phyloP scores from a whole-genome alignment of 2,113 vertebrate genomes.

The Edolisoma coerulescens region DNA sequence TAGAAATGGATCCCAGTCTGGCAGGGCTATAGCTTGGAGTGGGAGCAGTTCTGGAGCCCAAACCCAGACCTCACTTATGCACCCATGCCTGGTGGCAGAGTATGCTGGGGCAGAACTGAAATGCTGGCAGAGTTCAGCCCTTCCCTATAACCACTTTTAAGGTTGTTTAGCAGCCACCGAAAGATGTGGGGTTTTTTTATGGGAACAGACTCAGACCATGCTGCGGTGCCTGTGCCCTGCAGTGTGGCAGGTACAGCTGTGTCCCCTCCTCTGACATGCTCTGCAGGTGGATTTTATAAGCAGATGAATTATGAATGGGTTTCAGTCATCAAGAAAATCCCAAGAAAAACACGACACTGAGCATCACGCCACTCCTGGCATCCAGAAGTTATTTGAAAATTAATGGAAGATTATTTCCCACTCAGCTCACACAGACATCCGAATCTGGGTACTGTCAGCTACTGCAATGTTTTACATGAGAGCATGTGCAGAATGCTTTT shows the following conservation, averaged over 20 bases:
- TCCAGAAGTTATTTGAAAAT: neutral
- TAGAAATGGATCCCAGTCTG: neutral
- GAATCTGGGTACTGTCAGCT: neutral
- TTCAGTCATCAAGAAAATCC: neutral
- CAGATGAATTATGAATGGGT: neutral
- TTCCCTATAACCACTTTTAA: neutral
- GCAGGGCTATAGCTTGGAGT: accelerated
- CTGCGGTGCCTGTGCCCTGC: neutral
- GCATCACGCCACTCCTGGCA: neutral
- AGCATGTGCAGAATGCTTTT: neutral
- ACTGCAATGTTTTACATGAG: neutral
- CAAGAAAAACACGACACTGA: neutral
- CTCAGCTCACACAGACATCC: neutral
- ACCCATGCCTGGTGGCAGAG: neutral
- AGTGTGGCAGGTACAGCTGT: neutral
- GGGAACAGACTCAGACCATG: neutral
- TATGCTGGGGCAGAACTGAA: neutral
- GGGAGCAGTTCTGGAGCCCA: neutral
- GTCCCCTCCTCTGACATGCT: neutral
- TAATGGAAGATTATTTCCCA: neutral
- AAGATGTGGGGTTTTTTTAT: neutral
- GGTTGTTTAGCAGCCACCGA: neutral
- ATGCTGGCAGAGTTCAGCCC: neutral
- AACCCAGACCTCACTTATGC: neutral
- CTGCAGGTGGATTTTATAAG: neutral